Evolutionary conservation across 2,113 vertebrate species (phyloP).

Genomic region (Recurvirostra avosetta): DNA sequence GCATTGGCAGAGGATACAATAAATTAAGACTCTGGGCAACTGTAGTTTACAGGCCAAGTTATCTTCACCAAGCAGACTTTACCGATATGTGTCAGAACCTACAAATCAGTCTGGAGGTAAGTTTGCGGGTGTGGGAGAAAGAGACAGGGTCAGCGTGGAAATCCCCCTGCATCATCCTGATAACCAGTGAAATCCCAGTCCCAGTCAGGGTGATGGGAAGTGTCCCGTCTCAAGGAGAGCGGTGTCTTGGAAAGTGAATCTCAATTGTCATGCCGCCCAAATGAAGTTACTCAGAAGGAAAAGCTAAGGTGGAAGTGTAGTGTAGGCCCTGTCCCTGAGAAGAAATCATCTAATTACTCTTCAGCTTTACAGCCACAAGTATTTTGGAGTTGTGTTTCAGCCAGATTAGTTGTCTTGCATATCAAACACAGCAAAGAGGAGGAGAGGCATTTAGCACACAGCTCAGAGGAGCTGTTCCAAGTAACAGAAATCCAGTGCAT

Average conservation of each 20-base stretch:
- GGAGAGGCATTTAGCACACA: not conserved
- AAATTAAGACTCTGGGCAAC: not conserved
- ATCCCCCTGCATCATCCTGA: not conserved
- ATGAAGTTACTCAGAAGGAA: not conserved
- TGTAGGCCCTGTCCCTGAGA: not conserved
- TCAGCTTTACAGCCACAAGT: not conserved
- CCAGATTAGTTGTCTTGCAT: not conserved
- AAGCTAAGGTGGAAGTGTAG: not conserved
- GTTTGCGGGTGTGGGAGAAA: not conserved
- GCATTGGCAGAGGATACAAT: not conserved
- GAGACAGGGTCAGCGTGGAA: not conserved
- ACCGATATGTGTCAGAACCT: not conserved
- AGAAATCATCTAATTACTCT: not conserved
- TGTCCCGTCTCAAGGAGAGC: accelerated
- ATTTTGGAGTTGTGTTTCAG: not conserved
- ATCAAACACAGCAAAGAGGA: not conserved
- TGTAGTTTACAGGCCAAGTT: not conserved
- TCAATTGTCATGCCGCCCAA: not conserved
- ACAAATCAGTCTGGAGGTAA: not conserved
- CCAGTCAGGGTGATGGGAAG: not conserved
- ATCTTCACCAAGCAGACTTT: not conserved
- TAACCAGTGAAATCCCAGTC: not conserved
- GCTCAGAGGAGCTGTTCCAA: not conserved
- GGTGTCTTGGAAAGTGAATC: not conserved
- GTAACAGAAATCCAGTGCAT: not conserved